Evolutionary conservation across 2,797 vertebrate genomes (phyloP).

Genomic region (Tokudaia tokunoshimensis): DNA sequence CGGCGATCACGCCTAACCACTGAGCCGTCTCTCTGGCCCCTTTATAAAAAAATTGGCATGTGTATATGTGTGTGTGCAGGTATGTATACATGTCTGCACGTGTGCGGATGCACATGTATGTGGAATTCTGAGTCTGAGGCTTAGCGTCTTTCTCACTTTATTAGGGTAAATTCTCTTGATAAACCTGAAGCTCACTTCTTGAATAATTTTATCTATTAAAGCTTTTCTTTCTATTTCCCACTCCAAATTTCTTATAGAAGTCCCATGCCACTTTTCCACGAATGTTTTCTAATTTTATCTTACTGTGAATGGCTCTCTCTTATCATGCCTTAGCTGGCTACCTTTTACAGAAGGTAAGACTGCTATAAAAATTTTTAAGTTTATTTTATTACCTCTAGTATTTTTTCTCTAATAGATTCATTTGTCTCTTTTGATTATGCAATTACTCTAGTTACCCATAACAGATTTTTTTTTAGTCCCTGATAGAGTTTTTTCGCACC

Average conservation of each 20-base stretch:
- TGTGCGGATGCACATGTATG: background rate
- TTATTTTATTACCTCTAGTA: slow-evolving; percentile 58
- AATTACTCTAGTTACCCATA: slow-evolving; percentile 35
- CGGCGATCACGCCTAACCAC: background rate
- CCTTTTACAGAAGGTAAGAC: background rate
- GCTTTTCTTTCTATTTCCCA: background rate
- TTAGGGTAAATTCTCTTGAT: background rate
- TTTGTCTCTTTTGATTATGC: slow-evolving; percentile 21
- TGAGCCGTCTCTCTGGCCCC: background rate
- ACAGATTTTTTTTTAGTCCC: slow-evolving; percentile 19
- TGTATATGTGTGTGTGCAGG: background rate
- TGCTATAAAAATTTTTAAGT: background rate
- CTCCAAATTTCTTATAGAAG: slow-evolving; percentile 15
- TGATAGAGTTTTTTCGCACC: slow-evolving; percentile 49
- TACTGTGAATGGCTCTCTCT: slow-evolving; percentile 18
- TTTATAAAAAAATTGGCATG: background rate
- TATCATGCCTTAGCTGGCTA: background rate
- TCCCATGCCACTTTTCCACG: background rate
- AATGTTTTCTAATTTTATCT: slow-evolving; percentile 50
- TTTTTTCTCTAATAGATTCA: slow-evolving; percentile 57
- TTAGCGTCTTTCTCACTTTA: background rate
- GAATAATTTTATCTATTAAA: background rate
- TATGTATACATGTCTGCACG: background rate
- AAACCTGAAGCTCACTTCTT: background rate
- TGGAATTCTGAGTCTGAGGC: background rate